Evolutionary conservation across 1,140 invertebrate genomes (phyloP).

Genomic region (Mamestra configurata): DNA sequence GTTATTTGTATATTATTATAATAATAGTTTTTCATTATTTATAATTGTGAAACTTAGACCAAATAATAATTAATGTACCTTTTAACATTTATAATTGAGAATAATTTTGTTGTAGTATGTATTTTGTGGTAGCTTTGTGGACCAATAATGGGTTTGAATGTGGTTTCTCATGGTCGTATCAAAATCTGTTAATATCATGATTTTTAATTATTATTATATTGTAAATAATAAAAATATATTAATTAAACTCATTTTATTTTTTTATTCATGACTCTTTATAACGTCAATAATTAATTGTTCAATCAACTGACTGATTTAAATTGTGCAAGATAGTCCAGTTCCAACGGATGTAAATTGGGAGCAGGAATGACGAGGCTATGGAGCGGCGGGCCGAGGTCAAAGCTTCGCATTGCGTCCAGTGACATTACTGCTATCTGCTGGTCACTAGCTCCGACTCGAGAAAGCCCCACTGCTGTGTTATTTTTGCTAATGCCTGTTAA

Average conservation of each 20-base stretch:
- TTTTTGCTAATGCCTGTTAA: conserved; percentile 87
- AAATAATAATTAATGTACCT: conserved; percentile 88
- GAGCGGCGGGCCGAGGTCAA: conserved; percentile 96
- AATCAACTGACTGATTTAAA: conserved; percentile 71
- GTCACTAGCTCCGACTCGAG: conserved; percentile 95
- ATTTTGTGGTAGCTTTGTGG: conserved; percentile 85
- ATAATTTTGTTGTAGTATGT: conserved; percentile 74
- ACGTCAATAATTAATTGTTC: not conserved
- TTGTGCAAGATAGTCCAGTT: conserved; percentile 94
- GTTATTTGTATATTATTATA: conserved; percentile 84
- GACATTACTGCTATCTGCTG: conserved; percentile 94
- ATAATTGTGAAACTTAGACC: conserved; percentile 87
- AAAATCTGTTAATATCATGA: conserved; percentile 81
- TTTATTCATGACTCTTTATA: conserved; percentile 65
- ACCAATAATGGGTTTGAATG: conserved; percentile 84
- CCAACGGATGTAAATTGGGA: conserved; percentile 96
- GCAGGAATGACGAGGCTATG: conserved; percentile 97
- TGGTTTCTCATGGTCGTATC: conserved; percentile 80
- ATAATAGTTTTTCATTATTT: conserved; percentile 84
- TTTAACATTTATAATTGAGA: conserved; percentile 82
- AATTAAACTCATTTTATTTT: conserved; percentile 74
- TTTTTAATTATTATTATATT: conserved; percentile 77
- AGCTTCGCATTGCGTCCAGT: conserved; percentile 92
- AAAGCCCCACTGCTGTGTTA: conserved; percentile 94
- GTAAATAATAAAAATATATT: conserved; percentile 87